A percentile compares a stretch with the other conserved stretches of the same genome.
These are phyloP conservation scores for Lonchura striata DNA, from an alignment of 2,113 vertebrate genomes.

Conservation along the genomic window DNA sequence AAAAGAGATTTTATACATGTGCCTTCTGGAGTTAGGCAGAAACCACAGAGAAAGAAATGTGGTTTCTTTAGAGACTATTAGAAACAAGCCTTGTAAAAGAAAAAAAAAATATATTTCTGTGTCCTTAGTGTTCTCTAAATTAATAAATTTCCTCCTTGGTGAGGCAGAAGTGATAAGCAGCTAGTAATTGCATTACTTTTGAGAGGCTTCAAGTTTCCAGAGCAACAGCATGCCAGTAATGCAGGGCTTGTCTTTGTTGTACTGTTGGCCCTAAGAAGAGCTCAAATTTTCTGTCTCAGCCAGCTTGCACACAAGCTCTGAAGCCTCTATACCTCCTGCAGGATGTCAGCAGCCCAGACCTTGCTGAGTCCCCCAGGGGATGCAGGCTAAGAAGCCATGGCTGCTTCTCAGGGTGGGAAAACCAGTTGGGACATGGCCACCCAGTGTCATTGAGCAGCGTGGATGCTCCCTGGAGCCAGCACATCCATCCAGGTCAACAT, in stretches of 20 bases:
- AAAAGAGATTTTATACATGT: neutral
- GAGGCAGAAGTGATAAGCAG: slow-evolving; percentile 37
- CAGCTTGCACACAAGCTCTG: neutral
- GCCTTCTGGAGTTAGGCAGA: neutral
- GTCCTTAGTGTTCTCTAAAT: neutral
- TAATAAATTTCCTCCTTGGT: slow-evolving; percentile 7
- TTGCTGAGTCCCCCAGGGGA: neutral
- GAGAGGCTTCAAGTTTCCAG: slow-evolving; percentile 39
- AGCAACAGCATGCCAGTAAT: neutral
- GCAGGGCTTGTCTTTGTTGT: slow-evolving; percentile 34
- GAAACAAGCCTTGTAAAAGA: neutral
- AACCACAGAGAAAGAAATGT: neutral
- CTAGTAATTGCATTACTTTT: slow-evolving; percentile 34
- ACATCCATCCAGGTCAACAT: neutral
- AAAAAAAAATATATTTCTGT: neutral
- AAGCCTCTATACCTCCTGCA: neutral
- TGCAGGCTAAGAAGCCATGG: neutral
- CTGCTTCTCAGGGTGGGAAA: neutral
- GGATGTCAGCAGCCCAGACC: neutral
- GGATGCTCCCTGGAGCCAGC: neutral
- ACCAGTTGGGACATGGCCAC: fast-evolving
- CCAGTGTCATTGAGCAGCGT: fast-evolving
- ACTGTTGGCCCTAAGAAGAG: slow-evolving; percentile 13
- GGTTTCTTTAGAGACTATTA: neutral
- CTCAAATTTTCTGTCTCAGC: neutral